Base-by-base conservation (phyloP, 2,888 invertebrate genomes). In the Andrena marginata region DNA sequence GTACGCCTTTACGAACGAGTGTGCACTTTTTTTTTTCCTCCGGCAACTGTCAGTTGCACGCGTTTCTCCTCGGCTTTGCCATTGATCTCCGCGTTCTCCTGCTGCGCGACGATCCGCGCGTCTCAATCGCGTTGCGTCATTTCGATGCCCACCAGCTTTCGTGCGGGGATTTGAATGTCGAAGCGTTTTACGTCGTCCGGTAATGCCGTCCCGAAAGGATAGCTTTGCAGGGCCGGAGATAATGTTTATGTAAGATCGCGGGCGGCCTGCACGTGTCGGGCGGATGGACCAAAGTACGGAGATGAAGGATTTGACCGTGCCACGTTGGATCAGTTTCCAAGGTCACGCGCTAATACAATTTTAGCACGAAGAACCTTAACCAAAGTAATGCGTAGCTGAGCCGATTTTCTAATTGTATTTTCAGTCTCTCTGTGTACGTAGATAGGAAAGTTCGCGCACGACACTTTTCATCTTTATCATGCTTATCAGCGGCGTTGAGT, bases 1-100 rank as follows among this genome's bases (percentile, higher is more conserved):
- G 92, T 92, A 85, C 84, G 77, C 42, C 20, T 42, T 56, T 2
- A 31, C 23, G 20, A 77, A 59, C 20, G 1, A 26, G 23, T 62
- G 26, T 13, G 29, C 33, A 31, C 23, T 33, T 33, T n/a, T 26
- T 33, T n/a, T 20, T 31, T 10, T 29, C n/a, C n/a, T n/a, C 2
- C 8, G 1, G 10, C 16, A 59, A 64, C 59, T 76, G 80, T 76
- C 82, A 80, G 1, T 33, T 8, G n/a, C 26, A 13, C n/a, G 33
- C 3, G 60, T 4, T 23, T 16, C 29, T 20, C 20, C 6, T 35
- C 48, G 26, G 35, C 16, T 56, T 26, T 63, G 29, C 23, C 8
- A 48, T 62, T 26, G 33, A 13, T 51, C 20, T 49, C 2, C 6
- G 1, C 3, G 2, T 42, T 23, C 64, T 31, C 4, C 7, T 16